Evolutionary conservation across 2,113 vertebrate species (phyloP).

Genomic region (Mystacornis crossleyi): DNA sequence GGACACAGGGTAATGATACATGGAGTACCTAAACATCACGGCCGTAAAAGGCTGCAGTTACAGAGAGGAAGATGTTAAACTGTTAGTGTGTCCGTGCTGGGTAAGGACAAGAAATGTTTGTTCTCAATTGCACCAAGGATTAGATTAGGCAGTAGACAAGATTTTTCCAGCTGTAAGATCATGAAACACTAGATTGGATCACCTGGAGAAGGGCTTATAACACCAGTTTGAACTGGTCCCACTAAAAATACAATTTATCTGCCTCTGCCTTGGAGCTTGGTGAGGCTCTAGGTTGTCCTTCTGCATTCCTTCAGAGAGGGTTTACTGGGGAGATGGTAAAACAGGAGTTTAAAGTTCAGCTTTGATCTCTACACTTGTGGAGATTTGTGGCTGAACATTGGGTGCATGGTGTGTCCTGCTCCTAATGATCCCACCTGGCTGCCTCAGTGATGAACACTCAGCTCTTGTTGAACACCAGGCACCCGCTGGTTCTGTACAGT

Average conservation of each 20-base stretch:
- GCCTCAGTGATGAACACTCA: background rate
- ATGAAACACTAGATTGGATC: background rate
- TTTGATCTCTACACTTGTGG: background rate
- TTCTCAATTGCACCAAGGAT: background rate
- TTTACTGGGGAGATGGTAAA: background rate
- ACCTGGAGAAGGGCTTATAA: background rate
- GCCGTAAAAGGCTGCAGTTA: constrained; percentile 38
- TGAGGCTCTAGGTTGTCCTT: background rate
- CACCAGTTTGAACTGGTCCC: background rate
- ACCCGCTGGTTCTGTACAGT: background rate
- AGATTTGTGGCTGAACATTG: background rate
- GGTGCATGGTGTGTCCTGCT: background rate
- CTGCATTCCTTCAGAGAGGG: background rate
- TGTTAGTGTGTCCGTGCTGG: background rate
- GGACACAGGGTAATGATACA: background rate
- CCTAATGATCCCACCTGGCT: background rate
- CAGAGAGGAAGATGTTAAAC: background rate
- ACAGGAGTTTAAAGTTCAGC: background rate
- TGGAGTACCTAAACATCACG: background rate
- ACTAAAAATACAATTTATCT: background rate
- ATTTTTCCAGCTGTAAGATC: background rate
- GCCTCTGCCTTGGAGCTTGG: background rate
- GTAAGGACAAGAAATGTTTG: background rate
- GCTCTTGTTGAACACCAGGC: background rate
- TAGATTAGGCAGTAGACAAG: background rate